Evolutionary conservation across 1,140 invertebrate genomes (phyloP).

Genomic region (Antheraea pernyi): DNA sequence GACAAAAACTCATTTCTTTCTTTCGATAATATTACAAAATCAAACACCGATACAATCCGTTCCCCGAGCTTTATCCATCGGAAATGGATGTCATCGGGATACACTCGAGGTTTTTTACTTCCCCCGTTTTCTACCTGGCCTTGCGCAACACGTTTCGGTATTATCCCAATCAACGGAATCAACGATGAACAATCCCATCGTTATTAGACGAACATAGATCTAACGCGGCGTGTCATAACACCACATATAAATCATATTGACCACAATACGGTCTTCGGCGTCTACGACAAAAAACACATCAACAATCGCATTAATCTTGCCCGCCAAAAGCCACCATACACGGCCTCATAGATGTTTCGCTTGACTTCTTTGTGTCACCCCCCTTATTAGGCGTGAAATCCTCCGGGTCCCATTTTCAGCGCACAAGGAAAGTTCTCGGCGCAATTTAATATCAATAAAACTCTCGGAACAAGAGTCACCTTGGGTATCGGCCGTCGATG

Average conservation of each 20-base stretch:
- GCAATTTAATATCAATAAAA: slow-evolving; percentile 41
- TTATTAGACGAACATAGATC: slow-evolving; percentile 38
- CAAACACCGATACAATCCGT: slow-evolving; percentile 6
- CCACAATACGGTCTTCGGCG: slow-evolving; percentile 46
- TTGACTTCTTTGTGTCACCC: neutral
- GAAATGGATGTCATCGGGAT: slow-evolving; percentile 2
- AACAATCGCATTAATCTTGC: slow-evolving; percentile 38
- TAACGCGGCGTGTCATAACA: slow-evolving; percentile 55
- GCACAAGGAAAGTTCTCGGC: slow-evolving; percentile 18
- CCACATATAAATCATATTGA: slow-evolving; percentile 40
- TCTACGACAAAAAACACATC: slow-evolving; percentile 27
- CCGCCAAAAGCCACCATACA: slow-evolving; percentile 10
- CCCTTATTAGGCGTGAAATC: slow-evolving; percentile 39
- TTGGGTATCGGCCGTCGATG: slow-evolving; percentile 41
- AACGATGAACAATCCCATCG: neutral
- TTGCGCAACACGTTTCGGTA: neutral
- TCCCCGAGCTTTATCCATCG: neutral
- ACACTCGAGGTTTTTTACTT: neutral
- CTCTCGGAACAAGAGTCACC: slow-evolving; percentile 36
- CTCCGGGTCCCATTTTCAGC: slow-evolving; percentile 23
- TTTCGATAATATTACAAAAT: slow-evolving; percentile 40
- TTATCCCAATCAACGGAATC: neutral
- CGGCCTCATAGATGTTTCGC: neutral
- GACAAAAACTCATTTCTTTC: slow-evolving; percentile 31
- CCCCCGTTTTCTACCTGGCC: neutral